Percentiles rank a stretch among this genome's conserved stretches.
Evolutionary conservation across 2,888 invertebrate genomes (phyloP).

Genomic region (Phoenoteleia sp.): DNA sequence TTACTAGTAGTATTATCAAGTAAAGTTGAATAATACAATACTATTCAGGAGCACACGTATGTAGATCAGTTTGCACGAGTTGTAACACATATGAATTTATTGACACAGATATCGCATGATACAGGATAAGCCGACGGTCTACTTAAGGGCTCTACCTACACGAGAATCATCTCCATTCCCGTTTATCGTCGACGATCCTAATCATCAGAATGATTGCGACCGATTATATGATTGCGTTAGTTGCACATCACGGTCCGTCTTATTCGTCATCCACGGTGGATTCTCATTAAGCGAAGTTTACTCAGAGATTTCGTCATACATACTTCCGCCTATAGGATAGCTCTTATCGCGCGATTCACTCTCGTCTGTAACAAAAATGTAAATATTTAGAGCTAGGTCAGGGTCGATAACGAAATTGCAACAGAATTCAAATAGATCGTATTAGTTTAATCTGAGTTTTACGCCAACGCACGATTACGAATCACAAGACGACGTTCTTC

Average conservation of each 20-base stretch:
- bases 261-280: slow-evolving; percentile 62
- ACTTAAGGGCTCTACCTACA: slow-evolving; percentile 83
- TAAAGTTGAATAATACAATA: slow-evolving; percentile 30
- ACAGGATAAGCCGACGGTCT: slow-evolving; percentile 75
- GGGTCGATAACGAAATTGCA: slow-evolving; percentile 65
- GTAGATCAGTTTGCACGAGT: slow-evolving; percentile 63
- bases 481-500: background rate
- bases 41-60: slow-evolving; percentile 38
- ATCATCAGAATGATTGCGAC: slow-evolving; percentile 85
- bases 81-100: slow-evolving; percentile 74
- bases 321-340: slow-evolving; percentile 48
- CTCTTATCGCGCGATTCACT: slow-evolving; percentile 37
- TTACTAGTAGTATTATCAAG: slow-evolving; percentile 34
- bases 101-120: slow-evolving; percentile 77
- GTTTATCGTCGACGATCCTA: slow-evolving; percentile 84
- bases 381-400: slow-evolving; percentile 70
- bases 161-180: slow-evolving; percentile 85
- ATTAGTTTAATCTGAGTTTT: slow-evolving; percentile 44
- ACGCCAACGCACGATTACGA: slow-evolving; percentile 36
- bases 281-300: slow-evolving; percentile 63
- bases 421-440: slow-evolving; percentile 42
- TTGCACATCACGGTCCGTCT: slow-evolving; percentile 76
- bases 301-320: slow-evolving; percentile 46
- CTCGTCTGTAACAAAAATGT: slow-evolving; percentile 35
- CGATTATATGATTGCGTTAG: slow-evolving; percentile 85